phyloP scores from a whole-genome alignment of 2,888 invertebrate species.

The Tridacna crocea region DNA sequence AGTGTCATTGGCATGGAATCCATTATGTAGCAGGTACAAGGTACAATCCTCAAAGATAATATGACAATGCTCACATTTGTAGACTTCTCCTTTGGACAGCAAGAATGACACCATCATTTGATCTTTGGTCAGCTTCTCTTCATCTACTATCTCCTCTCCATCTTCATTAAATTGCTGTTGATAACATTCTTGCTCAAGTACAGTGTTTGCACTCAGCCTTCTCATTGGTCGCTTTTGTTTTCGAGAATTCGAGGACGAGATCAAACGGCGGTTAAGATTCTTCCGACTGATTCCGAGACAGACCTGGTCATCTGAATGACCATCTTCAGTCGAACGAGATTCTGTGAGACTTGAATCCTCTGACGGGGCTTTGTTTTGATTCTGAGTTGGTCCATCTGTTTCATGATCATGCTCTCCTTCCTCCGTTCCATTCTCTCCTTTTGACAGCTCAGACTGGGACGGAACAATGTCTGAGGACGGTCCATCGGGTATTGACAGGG shows the following conservation, averaged over 20 bases:
- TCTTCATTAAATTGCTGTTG: slow-evolving; percentile 54
- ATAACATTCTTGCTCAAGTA: slow-evolving; percentile 50
- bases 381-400: slow-evolving; percentile 30
- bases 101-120: slow-evolving; percentile 74
- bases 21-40: slow-evolving; percentile 79
- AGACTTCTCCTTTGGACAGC: slow-evolving; percentile 75
- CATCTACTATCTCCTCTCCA: slow-evolving; percentile 56
- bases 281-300: slow-evolving; percentile 69
- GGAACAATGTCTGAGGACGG: slow-evolving; percentile 38
- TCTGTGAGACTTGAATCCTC: slow-evolving; percentile 77
- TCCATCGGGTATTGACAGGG: slow-evolving; percentile 65
- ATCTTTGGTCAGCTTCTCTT: slow-evolving; percentile 73
- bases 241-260: slow-evolving; percentile 72
- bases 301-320: slow-evolving; percentile 60
- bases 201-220: slow-evolving; percentile 65
- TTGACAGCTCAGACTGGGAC: slow-evolving; percentile 36
- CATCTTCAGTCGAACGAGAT: slow-evolving; percentile 71
- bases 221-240: slow-evolving; percentile 81
- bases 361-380: slow-evolving; percentile 59
- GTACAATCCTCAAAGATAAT: slow-evolving; percentile 81
- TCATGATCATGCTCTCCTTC: slow-evolving; percentile 43
- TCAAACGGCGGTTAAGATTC: slow-evolving; percentile 76
- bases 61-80: slow-evolving; percentile 80
- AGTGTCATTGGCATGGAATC: slow-evolving; percentile 78
- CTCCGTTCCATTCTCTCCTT: slow-evolving; percentile 45